Conservation (phyloP, 2,888 invertebrate genomes). For the Tanaodytes sp. region DNA sequence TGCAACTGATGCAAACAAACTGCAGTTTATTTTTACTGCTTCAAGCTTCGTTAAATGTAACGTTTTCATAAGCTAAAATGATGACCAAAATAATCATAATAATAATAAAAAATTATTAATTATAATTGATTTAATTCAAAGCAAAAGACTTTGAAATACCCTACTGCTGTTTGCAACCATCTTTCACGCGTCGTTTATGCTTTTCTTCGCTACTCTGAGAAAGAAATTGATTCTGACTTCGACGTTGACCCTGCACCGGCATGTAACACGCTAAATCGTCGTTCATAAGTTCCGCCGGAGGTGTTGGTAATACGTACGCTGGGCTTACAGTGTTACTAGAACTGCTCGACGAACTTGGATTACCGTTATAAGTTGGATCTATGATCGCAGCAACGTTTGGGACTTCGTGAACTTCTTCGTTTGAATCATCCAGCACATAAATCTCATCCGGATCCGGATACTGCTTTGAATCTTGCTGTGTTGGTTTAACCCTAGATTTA, state of each 20-base stretch:
- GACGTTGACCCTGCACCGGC: constrained; percentile 84
- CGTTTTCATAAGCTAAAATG: no score
- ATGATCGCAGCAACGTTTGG: constrained; percentile 80
- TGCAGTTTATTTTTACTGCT: no score
- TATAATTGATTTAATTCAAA: no score
- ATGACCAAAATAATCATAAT: no score
- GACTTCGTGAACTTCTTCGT: constrained; percentile 63
- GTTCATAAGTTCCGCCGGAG: constrained; percentile 64
- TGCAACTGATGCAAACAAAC: no score
- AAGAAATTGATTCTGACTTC: constrained; percentile 72
- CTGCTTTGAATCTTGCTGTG: constrained; percentile 23
- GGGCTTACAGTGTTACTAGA: constrained; percentile 67
- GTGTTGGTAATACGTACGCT: constrained; percentile 67
- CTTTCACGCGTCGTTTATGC: constrained; percentile 76
- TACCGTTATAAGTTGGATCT: constrained; percentile 77
- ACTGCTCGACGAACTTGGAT: constrained; percentile 63
- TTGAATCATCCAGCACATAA: constrained; percentile 66
- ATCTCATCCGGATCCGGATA: constrained; percentile 71
- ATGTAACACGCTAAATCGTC: constrained; percentile 79
- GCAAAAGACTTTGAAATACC: no score
- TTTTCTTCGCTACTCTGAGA: constrained; percentile 79
- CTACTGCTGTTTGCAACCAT: constrained; percentile 79
- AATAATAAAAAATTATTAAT: no score
- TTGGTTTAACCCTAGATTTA: constrained; percentile 13
- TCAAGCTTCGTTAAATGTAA: no score